These are phyloP conservation scores for Cephus spinipes DNA, from an alignment of 2,888 invertebrate species.

Conservation along the genomic window DNA sequence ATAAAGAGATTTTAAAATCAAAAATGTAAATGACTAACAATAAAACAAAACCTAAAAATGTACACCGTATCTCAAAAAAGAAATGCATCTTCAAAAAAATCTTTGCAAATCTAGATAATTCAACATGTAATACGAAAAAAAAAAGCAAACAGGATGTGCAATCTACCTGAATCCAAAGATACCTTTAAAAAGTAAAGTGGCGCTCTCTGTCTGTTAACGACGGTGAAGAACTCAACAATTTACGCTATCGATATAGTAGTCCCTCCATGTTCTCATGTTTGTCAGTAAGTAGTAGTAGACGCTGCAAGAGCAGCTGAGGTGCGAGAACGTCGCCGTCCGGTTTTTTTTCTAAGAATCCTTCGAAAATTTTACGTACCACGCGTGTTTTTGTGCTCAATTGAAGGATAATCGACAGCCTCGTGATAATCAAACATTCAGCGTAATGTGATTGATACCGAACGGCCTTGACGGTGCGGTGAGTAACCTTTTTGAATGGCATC, in stretches of 20 bases:
- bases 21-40: neutral
- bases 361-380: neutral
- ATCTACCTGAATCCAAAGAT: neutral
- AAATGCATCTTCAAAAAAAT: neutral
- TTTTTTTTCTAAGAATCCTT: conserved; percentile 2
- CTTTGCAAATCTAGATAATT: neutral
- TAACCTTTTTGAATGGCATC: conserved; percentile 52
- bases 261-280: conserved; percentile 28
- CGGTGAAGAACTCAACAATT: conserved; percentile 11
- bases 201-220: neutral
- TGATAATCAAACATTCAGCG: neutral
- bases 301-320: conserved; percentile 21
- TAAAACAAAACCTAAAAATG: neutral
- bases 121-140: neutral
- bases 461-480: conserved; percentile 59
- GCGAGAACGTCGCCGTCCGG: conserved; percentile 13
- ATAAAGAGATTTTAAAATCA: neutral
- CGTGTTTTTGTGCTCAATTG: conserved; percentile 11
- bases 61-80: neutral
- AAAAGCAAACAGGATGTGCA: neutral
- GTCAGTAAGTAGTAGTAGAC: conserved; percentile 26
- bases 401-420: conserved; percentile 12
- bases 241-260: conserved; percentile 28
- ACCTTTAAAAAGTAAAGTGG: neutral
- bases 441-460: conserved; percentile 17